Conservation (phyloP, 2,797 vertebrate species). For the Ceryle rudis region DNA sequence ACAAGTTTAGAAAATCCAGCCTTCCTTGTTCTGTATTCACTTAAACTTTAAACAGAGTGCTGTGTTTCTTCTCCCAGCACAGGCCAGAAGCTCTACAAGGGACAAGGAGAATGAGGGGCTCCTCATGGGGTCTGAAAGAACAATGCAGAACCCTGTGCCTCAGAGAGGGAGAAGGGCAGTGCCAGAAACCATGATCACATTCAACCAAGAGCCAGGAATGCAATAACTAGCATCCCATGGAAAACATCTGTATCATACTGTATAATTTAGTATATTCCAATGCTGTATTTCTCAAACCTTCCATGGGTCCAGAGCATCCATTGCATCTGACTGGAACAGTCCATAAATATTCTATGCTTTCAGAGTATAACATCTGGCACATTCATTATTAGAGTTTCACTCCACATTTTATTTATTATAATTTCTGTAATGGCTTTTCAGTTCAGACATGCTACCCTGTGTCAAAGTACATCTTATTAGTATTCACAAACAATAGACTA, state of each 20-base stretch:
- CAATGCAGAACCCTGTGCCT: neutral
- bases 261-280: conserved; percentile 14
- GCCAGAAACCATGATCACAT: rapidly evolving
- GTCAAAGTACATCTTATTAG: conserved; percentile 37
- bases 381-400: neutral
- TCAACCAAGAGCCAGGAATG: neutral
- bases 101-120: neutral
- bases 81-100: neutral
- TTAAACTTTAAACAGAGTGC: neutral
- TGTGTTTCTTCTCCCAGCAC: neutral
- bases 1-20: neutral
- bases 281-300: neutral
- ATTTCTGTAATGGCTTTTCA: neutral
- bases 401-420: conserved; percentile 5
- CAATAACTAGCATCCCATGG: neutral
- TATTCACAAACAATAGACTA: neutral
- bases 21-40: neutral
- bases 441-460: neutral
- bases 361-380: neutral
- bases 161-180: neutral
- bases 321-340: neutral
- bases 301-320: neutral
- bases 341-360: conserved; percentile 40
- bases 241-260: conserved; percentile 7
- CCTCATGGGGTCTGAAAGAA: neutral